Evolutionary conservation across 2,888 invertebrate species (phyloP).

Genomic region (Lysandra coridon): DNA sequence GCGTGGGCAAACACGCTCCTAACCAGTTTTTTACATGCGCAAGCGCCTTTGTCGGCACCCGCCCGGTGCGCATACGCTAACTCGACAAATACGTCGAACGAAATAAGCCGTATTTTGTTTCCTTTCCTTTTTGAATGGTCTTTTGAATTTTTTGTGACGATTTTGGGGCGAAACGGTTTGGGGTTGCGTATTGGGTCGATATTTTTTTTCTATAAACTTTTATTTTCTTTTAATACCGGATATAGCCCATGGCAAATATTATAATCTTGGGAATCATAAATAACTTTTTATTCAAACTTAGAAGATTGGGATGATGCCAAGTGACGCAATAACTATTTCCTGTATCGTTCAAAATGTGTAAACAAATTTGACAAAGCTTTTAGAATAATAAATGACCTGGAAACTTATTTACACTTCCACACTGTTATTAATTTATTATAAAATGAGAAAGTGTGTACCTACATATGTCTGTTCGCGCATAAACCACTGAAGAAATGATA

Average conservation of each 20-base stretch:
- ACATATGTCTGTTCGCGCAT: neutral
- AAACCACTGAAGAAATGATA: neutral
- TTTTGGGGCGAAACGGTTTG: conserved; percentile 41
- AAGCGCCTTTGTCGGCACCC: conserved; percentile 74
- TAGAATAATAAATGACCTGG: neutral
- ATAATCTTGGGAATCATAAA: conserved; percentile 15
- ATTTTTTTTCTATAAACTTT: conserved; percentile 36
- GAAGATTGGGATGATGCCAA: conserved; percentile 4
- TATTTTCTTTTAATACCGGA: conserved; percentile 27
- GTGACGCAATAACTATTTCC: conserved; percentile 7
- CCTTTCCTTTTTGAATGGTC: conserved; percentile 64
- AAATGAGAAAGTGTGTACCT: neutral
- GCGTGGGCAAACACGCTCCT: neutral
- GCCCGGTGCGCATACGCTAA: conserved; percentile 77
- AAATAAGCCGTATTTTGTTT: conserved; percentile 77
- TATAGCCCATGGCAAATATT: conserved; percentile 28
- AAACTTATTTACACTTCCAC: neutral
- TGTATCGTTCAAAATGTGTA: conserved; percentile 13
- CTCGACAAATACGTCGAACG: conserved; percentile 78
- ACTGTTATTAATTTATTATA: neutral
- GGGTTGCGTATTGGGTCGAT: conserved; percentile 41
- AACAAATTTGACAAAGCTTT: conserved; percentile 12
- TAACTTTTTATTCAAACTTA: neutral
- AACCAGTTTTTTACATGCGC: conserved; percentile 64
- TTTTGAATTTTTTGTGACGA: conserved; percentile 55